Base-by-base conservation (phyloP, 2,888 invertebrate genomes). In the Antheraea yamamai region DNA sequence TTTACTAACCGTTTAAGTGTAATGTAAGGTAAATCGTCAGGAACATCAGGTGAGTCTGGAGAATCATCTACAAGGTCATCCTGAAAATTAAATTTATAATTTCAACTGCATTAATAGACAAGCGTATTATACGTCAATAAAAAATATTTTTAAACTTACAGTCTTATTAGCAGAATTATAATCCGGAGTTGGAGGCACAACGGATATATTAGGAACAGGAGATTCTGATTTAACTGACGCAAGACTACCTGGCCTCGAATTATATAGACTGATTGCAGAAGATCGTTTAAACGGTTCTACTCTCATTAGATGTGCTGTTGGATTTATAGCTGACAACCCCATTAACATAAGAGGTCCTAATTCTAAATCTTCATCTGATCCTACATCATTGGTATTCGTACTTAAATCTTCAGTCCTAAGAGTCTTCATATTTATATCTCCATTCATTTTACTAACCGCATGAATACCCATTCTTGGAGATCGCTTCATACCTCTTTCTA, bases 121-220 rank as follows among this genome's bases (percentile, higher is more conserved):
- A 66, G 26, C 8, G 26, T 66, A 12, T 66, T 12, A 64, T 64
- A 64, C 39, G 14, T 26, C 12, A 14, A 66, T 0, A 16, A 1
- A 16, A 66, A 30, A 16, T 12, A 10, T 26, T 4, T 18, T 64
- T 26, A 26, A 73, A 89, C 95, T 93, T 84, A 94, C 92, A 92
- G 93, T 94, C 89, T 93, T 92, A 89, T 91, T 90, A 81, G 85
- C 84, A 79, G 88, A 85, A 82, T 91, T 94, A 80, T 89, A 92
- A 82, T 97, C 97, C 4, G 97, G 97, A 1, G 97, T 97, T 39
- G 97, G 97, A 76, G 97, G 97, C 76, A 97, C 95, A 77, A 97
- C 96, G 72, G 97, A 96, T 84, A 97, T 97, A 84, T 96, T 97
- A 76, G 97, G 97, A 80, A 97, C 93, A 77, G 92, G 91, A 77